phyloP scores from a whole-genome alignment of 2,113 vertebrate species.

The Pycnonotus jocosus region DNA sequence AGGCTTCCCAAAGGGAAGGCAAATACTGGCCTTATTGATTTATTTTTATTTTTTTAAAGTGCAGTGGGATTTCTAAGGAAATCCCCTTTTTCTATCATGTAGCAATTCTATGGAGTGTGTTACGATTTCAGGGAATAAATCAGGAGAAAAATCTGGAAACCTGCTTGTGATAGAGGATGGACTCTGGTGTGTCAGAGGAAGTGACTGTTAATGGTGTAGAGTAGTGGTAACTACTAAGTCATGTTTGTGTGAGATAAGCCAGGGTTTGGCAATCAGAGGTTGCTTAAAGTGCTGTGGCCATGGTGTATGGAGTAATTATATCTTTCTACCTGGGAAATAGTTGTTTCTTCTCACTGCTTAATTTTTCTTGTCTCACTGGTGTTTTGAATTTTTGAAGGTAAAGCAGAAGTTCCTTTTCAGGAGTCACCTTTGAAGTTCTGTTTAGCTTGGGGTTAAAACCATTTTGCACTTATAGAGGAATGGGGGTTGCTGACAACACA shows the following conservation, averaged over 20 bases:
- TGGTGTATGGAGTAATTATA: neutral
- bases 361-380: neutral
- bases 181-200: neutral
- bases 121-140: fast-evolving
- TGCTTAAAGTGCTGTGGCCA: neutral
- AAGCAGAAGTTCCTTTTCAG: neutral
- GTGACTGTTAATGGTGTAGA: neutral
- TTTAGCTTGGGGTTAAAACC: neutral
- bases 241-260: neutral
- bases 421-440: neutral
- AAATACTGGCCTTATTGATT: neutral
- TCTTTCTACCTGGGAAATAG: neutral
- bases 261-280: neutral
- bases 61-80: neutral
- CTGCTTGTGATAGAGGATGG: neutral
- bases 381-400: neutral
- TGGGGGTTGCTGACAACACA: neutral
- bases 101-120: neutral
- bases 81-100: neutral
- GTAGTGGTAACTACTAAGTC: neutral
- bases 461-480: fast-evolving
- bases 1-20: neutral
- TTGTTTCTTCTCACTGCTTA: neutral
- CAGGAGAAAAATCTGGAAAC: neutral
- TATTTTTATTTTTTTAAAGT: neutral